Percentiles rank a stretch among this genome's conserved stretches.
Conservation (phyloP, 2,113 vertebrate genomes). For the Cnemophilus loriae region DNA sequence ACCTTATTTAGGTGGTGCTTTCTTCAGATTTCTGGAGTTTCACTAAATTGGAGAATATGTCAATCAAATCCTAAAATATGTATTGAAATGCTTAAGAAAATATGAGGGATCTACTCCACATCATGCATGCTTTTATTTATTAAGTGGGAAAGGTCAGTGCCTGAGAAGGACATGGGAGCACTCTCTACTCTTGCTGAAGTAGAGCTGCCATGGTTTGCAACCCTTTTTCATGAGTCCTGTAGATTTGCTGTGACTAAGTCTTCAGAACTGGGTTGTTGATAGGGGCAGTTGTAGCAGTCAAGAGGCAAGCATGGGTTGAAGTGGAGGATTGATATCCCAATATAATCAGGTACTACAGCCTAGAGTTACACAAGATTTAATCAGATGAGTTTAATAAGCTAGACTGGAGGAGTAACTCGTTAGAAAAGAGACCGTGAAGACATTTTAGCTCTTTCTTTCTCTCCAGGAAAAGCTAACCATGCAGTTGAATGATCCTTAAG, state of each 20-base stretch:
- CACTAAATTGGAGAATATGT: neutral
- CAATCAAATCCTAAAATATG: neutral
- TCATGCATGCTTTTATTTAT: neutral
- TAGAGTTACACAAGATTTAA: neutral
- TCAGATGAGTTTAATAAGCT: neutral
- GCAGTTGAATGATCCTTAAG: neutral
- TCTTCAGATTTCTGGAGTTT: neutral
- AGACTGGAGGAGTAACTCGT: neutral
- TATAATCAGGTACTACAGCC: neutral
- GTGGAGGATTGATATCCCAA: neutral
- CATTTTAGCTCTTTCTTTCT: neutral
- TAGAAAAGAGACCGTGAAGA: neutral
- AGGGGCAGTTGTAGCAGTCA: neutral
- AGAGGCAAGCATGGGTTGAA: neutral
- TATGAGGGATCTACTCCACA: neutral
- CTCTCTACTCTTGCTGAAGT: neutral
- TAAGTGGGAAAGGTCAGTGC: neutral
- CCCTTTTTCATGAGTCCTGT: neutral
- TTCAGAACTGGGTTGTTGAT: neutral
- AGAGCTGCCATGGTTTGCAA: neutral
- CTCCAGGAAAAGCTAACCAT: neutral
- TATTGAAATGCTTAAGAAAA: neutral
- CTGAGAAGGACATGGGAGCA: fast-evolving
- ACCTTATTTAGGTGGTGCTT: neutral
- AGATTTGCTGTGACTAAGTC: neutral